These are phyloP conservation scores for Raja brachyura DNA, from an alignment of 2,113 vertebrate genomes.

Conservation along the genomic window DNA sequence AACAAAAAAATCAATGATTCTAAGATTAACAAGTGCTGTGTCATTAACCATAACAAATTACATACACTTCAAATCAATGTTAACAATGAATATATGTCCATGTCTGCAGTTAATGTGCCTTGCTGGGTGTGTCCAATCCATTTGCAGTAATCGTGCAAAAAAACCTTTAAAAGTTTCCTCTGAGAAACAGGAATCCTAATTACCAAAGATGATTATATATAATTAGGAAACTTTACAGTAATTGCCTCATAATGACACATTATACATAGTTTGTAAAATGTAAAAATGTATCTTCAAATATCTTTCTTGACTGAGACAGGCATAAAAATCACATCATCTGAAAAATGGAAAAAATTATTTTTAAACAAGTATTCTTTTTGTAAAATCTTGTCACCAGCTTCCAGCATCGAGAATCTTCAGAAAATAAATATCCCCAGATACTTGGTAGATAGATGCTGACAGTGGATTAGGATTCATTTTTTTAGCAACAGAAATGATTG, in stretches of 20 bases:
- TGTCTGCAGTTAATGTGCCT: not conserved
- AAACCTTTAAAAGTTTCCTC: not conserved
- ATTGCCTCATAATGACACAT: not conserved
- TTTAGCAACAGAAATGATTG: not conserved
- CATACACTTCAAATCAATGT: not conserved
- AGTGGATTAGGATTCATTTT: not conserved
- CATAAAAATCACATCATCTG: not conserved
- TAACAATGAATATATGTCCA: not conserved
- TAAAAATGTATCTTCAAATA: not conserved
- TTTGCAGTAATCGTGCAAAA: not conserved
- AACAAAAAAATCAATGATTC: not conserved
- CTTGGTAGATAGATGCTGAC: not conserved
- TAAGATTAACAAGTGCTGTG: not conserved
- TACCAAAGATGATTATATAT: not conserved
- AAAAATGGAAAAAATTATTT: not conserved
- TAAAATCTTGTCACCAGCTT: not conserved
- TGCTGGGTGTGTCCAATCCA: not conserved
- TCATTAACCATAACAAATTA: not conserved
- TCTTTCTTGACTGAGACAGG: not conserved
- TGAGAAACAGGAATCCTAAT: slow-evolving; percentile 4
- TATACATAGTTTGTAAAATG: not conserved
- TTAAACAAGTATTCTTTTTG: not conserved
- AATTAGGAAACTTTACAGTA: not conserved
- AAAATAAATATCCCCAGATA: not conserved
- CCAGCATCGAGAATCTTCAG: not conserved